phyloP scores from a whole-genome alignment of 2,113 vertebrate species.

The Bos taurus region DNA sequence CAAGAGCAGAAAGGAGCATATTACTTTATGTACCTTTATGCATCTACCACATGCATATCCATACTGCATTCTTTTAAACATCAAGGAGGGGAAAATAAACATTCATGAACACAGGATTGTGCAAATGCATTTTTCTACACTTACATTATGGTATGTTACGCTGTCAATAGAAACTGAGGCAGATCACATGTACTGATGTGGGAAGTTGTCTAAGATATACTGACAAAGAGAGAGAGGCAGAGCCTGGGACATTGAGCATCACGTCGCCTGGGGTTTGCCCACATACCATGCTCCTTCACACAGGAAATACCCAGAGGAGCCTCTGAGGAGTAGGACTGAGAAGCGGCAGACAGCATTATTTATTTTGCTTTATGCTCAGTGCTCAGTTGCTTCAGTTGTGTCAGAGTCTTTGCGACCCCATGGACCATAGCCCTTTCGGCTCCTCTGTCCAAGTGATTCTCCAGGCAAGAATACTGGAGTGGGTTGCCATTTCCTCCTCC shows the following conservation, averaged over 20 bases:
- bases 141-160: not conserved
- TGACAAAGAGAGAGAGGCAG: not conserved
- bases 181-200: rapidly evolving
- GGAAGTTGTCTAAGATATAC: not conserved
- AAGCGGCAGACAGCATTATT: not conserved
- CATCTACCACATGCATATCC: not conserved
- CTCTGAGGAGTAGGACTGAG: not conserved
- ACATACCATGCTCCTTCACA: rapidly evolving
- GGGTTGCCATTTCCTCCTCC: not conserved
- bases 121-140: not conserved
- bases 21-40: not conserved
- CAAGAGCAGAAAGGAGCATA: not conserved
- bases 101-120: not conserved
- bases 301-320: not conserved
- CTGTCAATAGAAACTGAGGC: not conserved
- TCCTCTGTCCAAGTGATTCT: not conserved
- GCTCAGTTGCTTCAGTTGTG: not conserved
- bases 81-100: not conserved
- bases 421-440: not conserved
- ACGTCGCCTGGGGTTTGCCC: rapidly evolving
- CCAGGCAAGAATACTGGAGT: not conserved
- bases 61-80: not conserved
- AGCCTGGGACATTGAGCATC: rapidly evolving
- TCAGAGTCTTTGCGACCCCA: not conserved
- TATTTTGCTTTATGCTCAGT: not conserved